phyloP scores from a whole-genome alignment of 2,113 vertebrate species.

The Raphicerus campestris region DNA sequence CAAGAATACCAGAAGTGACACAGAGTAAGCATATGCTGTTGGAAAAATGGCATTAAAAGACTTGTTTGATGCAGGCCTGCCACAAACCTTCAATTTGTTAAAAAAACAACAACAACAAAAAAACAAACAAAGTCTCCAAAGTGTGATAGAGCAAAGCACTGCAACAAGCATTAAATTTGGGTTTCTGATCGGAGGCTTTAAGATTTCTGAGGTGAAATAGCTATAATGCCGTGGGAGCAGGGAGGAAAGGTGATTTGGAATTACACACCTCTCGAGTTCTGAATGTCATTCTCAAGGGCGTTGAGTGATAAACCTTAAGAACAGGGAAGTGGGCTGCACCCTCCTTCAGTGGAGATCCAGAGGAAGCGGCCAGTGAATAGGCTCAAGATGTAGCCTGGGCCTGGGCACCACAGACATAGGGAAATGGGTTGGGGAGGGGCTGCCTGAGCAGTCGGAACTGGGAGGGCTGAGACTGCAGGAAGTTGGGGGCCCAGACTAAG shows the following conservation, averaged over 20 bases:
- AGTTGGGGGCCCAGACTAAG: rapidly evolving
- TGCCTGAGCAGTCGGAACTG: neutral
- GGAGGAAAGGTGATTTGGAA: neutral
- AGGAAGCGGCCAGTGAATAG: neutral
- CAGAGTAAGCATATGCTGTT: neutral
- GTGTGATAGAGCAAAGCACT: neutral
- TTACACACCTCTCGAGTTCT: neutral
- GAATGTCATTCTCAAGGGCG: neutral
- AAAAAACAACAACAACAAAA: neutral
- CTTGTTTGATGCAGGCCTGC: neutral
- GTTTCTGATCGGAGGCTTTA: neutral
- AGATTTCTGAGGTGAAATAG: neutral
- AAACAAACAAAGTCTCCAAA: neutral
- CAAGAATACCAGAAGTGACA: neutral
- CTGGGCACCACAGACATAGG: neutral
- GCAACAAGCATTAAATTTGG: neutral
- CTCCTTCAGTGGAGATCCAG: neutral
- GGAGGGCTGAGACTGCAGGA: neutral
- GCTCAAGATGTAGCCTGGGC: neutral
- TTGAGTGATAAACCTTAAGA: neutral
- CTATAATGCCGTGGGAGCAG: neutral
- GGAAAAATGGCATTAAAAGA: neutral
- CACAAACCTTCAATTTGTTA: neutral
- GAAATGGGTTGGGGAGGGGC: neutral
- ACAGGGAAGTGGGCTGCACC: neutral